Base-by-base conservation (phyloP, 2,797 vertebrate species). In the Hoplostethus mediterraneus region DNA sequence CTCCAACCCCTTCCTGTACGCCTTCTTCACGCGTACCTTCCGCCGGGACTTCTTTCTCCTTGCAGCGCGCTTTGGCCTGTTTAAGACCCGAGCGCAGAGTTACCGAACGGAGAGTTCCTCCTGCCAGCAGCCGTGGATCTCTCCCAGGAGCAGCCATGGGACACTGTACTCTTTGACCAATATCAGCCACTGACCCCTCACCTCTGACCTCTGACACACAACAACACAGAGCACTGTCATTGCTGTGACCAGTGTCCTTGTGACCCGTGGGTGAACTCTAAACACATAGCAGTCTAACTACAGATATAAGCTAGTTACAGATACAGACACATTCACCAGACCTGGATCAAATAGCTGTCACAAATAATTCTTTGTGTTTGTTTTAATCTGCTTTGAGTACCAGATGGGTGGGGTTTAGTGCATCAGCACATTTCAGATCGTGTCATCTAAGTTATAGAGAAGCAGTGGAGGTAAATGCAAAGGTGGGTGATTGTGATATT, bases 1-100 rank as follows among this genome's bases (percentile, higher is more conserved):
- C 38, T 94, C 95, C 25, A 99, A 99, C 84, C 98, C 98, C 3
- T 99, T 99, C 85, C 94, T 99, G n/a, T 99, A 99, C 0, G 97
- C 97, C 71, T 97, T 99, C 90, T 98, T 97, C 87, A 99, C 97
- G 0, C 97, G 96, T 82, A 96, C 93, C 33, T 99, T 99, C 88
- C 95, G 96, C 54, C 93, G 94, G 71, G 97, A 99, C 88, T 98
- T 99, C 82, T 98, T 98, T 68, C 92, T 96, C 83, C 91, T 99
- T 14, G 77, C 97, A 21, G 97, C 97, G 80, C 97, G 95, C 59
- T 97, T 97, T 7, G 97, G 98, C 54, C 95, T 95, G 78, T 99
- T 96, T 30, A 94, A 97, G 92, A 94, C 90, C 21, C 94, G 93
- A 48, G 97, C 97, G 1, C 97, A 97, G 64, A 95, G 96, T 83